Evolutionary conservation across 2,113 vertebrate genomes (phyloP).

Genomic region (human): DNA sequence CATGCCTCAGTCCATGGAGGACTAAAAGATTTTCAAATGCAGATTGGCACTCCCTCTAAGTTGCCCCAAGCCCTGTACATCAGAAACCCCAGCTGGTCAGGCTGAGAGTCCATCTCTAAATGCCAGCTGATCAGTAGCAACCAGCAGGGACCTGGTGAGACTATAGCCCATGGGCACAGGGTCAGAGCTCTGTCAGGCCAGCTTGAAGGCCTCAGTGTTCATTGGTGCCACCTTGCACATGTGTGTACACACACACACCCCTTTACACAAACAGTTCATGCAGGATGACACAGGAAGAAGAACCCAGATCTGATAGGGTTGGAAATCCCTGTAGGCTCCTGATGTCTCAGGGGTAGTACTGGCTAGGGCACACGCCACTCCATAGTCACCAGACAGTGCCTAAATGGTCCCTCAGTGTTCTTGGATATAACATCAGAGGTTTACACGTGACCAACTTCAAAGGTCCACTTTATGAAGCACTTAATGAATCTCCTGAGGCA

Average conservation of each 20-base stretch:
- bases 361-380: not conserved
- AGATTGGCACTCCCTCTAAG: not conserved
- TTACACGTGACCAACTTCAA: not conserved
- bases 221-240: too few relatives aligned
- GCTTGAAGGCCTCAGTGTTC: not conserved
- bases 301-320: not conserved
- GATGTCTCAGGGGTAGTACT: not conserved
- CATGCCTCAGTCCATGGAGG: not conserved
- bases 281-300: not conserved
- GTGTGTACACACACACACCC: not conserved
- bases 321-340: not conserved
- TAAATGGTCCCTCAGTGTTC: not conserved
- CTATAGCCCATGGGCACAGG: accelerated
- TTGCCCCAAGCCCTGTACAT: not conserved
- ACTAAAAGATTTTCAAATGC: not conserved
- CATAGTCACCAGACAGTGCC: not conserved
- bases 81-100: not conserved
- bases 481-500: not conserved
- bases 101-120: not conserved
- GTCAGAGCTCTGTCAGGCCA: not conserved
- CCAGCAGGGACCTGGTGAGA: not conserved
- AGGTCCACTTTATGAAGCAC: not conserved
- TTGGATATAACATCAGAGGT: not conserved
- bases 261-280: not conserved
- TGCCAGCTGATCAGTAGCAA: not conserved